phyloP scores from a whole-genome alignment of 1,140 invertebrate genomes.

The Diabrotica virgifera region DNA sequence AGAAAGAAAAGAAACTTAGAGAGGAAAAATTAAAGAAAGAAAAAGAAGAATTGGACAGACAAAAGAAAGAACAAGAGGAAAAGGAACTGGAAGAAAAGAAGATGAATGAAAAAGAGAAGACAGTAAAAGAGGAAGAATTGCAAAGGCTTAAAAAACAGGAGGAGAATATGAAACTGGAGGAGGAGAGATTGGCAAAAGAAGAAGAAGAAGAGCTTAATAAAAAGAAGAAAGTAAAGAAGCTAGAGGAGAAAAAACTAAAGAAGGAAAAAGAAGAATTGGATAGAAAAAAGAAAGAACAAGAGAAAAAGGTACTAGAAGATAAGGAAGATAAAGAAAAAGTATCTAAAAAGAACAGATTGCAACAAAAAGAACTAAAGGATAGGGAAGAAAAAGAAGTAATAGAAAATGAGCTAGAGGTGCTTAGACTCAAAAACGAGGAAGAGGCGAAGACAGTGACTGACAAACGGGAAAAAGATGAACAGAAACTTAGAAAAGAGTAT shows the following conservation, averaged over 20 bases:
- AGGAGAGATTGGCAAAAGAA: neutral
- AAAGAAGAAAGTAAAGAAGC: neutral
- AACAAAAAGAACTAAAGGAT: neutral
- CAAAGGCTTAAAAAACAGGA: neutral
- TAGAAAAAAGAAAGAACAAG: neutral
- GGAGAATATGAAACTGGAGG: neutral
- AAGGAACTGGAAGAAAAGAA: neutral
- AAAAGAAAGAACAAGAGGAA: constrained; percentile 4
- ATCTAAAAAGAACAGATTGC: neutral
- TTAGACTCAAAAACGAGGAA: neutral
- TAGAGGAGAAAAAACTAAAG: neutral
- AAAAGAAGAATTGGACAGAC: neutral
- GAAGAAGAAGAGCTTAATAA: neutral
- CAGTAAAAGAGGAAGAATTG: neutral
- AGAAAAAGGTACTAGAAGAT: neutral
- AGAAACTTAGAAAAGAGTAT: neutral
- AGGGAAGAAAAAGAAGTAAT: neutral
- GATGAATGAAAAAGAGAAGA: neutral
- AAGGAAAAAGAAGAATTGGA: no score
- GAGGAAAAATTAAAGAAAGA: no score
- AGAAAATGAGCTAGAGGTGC: neutral
- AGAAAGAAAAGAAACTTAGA: no score
- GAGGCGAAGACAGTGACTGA: constrained; percentile 22
- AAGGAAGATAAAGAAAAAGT: neutral
- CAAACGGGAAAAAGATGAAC: neutral